Conservation (phyloP, 2,797 vertebrate genomes). For the Diglossa cyanea region DNA sequence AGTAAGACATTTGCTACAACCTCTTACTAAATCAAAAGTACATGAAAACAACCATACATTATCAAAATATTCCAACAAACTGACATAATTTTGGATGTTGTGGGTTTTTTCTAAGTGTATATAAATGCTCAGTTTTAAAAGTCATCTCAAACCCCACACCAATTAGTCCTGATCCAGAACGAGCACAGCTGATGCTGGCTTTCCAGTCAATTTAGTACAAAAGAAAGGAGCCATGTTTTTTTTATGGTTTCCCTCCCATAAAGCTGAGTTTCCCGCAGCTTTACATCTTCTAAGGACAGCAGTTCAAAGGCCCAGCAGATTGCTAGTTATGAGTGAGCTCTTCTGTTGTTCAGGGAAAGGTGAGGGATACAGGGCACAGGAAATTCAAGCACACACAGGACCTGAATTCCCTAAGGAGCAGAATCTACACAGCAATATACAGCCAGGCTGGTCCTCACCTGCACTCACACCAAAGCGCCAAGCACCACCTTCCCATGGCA, state of each 20-base stretch:
- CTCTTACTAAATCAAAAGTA: background rate
- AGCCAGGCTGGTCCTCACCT: background rate
- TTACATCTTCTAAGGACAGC: background rate
- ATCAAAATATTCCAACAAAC: background rate
- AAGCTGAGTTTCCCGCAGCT: background rate
- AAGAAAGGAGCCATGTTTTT: background rate
- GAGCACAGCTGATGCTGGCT: background rate
- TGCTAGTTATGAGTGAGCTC: background rate
- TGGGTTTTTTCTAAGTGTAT: background rate
- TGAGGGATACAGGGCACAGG: constrained; percentile 17
- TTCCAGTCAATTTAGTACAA: constrained; percentile 19
- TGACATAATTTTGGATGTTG: background rate
- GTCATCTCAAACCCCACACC: background rate
- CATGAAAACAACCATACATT: background rate
- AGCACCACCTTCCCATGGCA: background rate
- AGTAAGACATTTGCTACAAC: background rate
- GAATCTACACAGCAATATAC: constrained; percentile 1
- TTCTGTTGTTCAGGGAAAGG: background rate
- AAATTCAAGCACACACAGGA: constrained; percentile 46
- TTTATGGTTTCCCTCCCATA: background rate
- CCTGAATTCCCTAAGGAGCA: background rate
- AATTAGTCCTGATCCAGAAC: background rate
- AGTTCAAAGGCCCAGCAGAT: constrained; percentile 23
- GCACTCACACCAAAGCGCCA: background rate
- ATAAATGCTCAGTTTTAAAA: background rate